Percentiles rank a stretch among this genome's conserved stretches.
Evolutionary conservation across 1,140 invertebrate genomes (phyloP).

Genomic region (Drosophila paulistorum): DNA sequence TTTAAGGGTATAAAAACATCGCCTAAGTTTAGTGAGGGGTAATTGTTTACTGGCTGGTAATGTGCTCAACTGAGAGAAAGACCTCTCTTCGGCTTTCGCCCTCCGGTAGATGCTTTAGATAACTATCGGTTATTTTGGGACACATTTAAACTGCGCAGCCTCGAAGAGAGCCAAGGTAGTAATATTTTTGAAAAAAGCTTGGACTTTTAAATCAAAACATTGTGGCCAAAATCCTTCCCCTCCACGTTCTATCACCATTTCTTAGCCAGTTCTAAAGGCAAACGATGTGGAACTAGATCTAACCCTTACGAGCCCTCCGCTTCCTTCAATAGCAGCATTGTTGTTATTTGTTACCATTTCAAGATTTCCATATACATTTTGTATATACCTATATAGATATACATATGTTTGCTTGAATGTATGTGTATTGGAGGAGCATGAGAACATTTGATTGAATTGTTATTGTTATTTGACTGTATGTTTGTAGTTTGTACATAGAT

Average conservation of each 20-base stretch:
- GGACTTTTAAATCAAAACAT: conserved; percentile 71
- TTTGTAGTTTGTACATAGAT: conserved; percentile 29
- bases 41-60: not conserved
- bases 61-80: not conserved
- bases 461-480: conserved; percentile 66
- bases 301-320: not conserved
- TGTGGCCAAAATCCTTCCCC: not conserved
- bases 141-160: conserved; percentile 37
- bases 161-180: conserved; percentile 17
- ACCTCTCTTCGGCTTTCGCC: not conserved
- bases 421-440: conserved; percentile 19
- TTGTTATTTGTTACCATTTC: conserved; percentile 54
- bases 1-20: conserved; percentile 34
- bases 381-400: not conserved
- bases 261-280: not conserved
- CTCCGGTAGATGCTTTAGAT: conserved; percentile 18
- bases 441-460: conserved; percentile 77
- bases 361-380: conserved; percentile 63
- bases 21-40: conserved; percentile 6
- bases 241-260: not conserved
- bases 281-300: not conserved
- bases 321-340: not conserved
- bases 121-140: conserved; percentile 61
- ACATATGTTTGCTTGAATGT: not conserved
- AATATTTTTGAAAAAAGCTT: conserved; percentile 23